Evolutionary conservation across 2,113 vertebrate genomes (phyloP).

Genomic region (Perccottus glenii): DNA sequence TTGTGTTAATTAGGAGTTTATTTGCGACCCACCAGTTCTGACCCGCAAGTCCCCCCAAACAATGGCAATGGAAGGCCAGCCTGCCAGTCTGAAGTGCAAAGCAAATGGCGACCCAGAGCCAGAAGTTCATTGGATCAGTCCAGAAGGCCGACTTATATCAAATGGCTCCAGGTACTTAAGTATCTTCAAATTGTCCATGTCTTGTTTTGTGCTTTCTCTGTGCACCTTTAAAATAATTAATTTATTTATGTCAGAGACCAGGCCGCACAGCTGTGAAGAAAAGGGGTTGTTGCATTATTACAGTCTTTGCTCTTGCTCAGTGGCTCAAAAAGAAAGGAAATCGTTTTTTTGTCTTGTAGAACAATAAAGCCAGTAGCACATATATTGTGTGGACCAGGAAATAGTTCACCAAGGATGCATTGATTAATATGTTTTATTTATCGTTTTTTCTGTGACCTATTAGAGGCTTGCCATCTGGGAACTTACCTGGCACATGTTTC

Average conservation of each 20-base stretch:
- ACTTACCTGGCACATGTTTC: constrained; percentile 5
- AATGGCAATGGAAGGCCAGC: constrained; percentile 78
- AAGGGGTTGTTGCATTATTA: constrained; percentile 7
- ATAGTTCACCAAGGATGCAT: constrained; percentile 10
- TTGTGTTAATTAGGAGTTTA: constrained; percentile 80
- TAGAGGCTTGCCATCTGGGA: constrained; percentile 9
- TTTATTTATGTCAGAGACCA: constrained; percentile 13
- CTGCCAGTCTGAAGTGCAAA: constrained; percentile 89
- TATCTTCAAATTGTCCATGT: neutral
- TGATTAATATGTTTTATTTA: constrained; percentile 20
- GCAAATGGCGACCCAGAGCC: constrained; percentile 94
- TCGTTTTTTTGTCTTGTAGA: constrained; percentile 3
- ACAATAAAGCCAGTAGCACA: constrained; percentile 3
- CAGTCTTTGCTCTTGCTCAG: neutral
- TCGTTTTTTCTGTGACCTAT: neutral
- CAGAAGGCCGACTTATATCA: constrained; percentile 88
- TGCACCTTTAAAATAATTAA: neutral
- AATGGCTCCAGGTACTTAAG: constrained; percentile 79
- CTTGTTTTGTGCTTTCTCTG: too few species aligned
- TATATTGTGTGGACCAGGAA: constrained; percentile 25
- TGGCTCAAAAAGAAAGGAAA: constrained; percentile 10
- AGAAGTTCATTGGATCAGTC: constrained; percentile 91
- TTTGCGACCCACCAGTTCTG: constrained; percentile 94
- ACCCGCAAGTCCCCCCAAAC: constrained; percentile 84
- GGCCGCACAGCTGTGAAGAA: constrained; percentile 1